A percentile compares a stretch with the other conserved stretches of the same genome.
Conservation (phyloP, 2,888 invertebrate genomes). For the Agonopterix alstromeriana region DNA sequence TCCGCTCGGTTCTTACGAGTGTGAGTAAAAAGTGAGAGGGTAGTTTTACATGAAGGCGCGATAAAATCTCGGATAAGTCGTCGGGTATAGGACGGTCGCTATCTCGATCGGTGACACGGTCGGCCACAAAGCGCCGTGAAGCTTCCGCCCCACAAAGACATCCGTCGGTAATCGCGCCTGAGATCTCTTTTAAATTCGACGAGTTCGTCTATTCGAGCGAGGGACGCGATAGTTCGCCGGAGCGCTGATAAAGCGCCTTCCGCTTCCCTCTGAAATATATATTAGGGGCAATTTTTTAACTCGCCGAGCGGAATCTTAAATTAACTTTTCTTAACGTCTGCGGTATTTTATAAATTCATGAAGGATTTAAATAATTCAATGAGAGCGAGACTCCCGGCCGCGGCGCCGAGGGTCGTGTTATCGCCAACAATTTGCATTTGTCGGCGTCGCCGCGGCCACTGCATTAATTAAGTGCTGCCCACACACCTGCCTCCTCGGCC, state of each 20-base stretch:
- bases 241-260: background rate
- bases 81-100: conserved; percentile 8
- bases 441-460: conserved; percentile 1
- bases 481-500: background rate
- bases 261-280: background rate
- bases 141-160: background rate
- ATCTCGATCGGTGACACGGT: conserved; percentile 12
- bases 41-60: conserved; percentile 2
- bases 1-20: no score
- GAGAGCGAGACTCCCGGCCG: background rate
- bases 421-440: conserved; percentile 12
- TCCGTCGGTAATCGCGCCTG: background rate
- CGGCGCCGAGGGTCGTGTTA: conserved; percentile 5
- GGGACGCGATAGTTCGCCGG: background rate
- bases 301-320: no score
- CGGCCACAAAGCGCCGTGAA: no score
- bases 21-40: background rate
- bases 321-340: background rate
- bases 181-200: conserved; percentile 5
- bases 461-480: conserved; percentile 8
- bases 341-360: conserved; percentile 2
- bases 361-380: conserved; percentile 8
- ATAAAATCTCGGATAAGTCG: background rate
- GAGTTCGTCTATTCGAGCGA: background rate
- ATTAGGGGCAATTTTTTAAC: background rate